Evolutionary conservation across 2,113 vertebrate genomes (phyloP), one percentile per base, ranked within the genome.

Genomic region (Glaucomys volans): DNA sequence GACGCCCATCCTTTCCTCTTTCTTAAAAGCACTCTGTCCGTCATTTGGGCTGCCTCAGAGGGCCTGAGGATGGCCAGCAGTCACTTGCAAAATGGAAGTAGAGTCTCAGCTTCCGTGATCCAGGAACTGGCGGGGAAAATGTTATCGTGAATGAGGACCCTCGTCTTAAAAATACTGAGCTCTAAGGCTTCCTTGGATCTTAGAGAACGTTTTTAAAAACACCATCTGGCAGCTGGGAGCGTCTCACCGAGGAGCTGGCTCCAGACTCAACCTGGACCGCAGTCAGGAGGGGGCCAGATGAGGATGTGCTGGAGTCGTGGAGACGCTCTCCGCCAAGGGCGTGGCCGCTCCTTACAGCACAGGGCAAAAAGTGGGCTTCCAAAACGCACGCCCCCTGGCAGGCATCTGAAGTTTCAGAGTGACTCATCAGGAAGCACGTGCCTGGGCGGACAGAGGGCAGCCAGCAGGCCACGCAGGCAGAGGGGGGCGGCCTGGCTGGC

Each of bases 321-420:
- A 11, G 13, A 2, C 0, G 1, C 7, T 2, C 16, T 17, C 35
- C 7, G 0, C 4, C 2, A 6, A 12, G 40, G 83, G 30, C 24
- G 0, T 8, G 5, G 9, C 24, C 5, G 5, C 52, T 44, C 6
- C 4, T 14, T 2, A 42, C 0, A 5, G 64, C n/a, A 3, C 2
- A 0, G 1, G 26, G 35, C 1, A 8, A 17, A 26, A 44, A 26
- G 32, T 3, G 26, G 1, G 0, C 57, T 47, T 64, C n/a, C 50
- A 16, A 24, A 44, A 8, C 0, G 6, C 26, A 2, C 0, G 0
- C 22, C 57, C 1, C 2, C 0, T 8, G 0, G 12, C 2, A 6
- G 30, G 44, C 44, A 11, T 32, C 28, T 4, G 0, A 8, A 10
- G 6, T 50, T 69, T 42, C 44, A 69, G 18, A 24, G 1, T 8